Conservation (phyloP, 2,113 vertebrate species). For the Oenanthe melanoleuca region DNA sequence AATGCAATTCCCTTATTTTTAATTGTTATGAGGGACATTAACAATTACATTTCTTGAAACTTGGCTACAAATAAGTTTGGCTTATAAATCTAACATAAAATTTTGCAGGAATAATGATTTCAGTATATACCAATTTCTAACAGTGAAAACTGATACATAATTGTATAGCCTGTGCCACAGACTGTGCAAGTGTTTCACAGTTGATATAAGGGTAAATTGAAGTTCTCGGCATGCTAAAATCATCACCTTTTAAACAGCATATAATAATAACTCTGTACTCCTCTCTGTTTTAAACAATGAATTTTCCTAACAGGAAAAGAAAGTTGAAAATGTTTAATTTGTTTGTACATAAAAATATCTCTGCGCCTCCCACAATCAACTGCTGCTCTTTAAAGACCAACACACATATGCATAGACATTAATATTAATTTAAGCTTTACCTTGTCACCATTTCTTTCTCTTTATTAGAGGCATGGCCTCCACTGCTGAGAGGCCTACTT, state of each 20-base stretch:
- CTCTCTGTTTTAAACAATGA: background rate
- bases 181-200: background rate
- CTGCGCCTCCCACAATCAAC: background rate
- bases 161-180: background rate
- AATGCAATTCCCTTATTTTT: background rate
- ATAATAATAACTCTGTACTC: background rate
- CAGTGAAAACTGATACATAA: background rate
- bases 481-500: slow-evolving; percentile 90
- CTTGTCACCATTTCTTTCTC: slow-evolving; percentile 99
- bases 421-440: slow-evolving; percentile 72
- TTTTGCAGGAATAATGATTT: background rate
- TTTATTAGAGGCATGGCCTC: slow-evolving; percentile 97
- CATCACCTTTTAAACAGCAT: background rate
- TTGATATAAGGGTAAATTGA: background rate
- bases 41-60: background rate
- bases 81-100: background rate
- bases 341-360: background rate
- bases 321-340: background rate
- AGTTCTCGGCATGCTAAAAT: background rate
- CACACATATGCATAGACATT: background rate
- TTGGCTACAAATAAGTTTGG: background rate
- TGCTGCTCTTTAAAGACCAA: background rate
- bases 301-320: background rate
- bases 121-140: background rate
- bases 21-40: background rate